A percentile compares a stretch with the other conserved stretches of the same genome.
Conservation (phyloP, 2,888 invertebrate genomes). For the Diadromus collaris region DNA sequence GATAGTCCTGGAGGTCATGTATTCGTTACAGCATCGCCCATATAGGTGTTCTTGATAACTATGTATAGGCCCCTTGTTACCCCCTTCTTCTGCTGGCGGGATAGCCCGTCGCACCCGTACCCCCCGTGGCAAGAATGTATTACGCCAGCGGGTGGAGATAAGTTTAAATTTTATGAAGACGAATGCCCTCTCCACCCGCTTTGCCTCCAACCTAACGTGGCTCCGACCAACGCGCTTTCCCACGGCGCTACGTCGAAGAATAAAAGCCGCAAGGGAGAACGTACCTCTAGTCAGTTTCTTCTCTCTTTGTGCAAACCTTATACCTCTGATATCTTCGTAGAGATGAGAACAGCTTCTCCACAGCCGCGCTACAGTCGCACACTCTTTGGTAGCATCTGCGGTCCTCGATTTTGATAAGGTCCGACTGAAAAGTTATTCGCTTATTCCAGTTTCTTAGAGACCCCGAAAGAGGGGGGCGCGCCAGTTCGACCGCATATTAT, state of each 20-base stretch:
- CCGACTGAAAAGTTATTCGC: conserved; percentile 53
- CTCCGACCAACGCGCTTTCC: conserved; percentile 29
- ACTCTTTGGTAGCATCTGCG: conserved; percentile 46
- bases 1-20: neutral
- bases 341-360: conserved; percentile 39
- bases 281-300: conserved; percentile 27
- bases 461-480: conserved; percentile 19
- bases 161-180: conserved; percentile 71
- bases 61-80: conserved; percentile 4
- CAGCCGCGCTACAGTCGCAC: conserved; percentile 15
- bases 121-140: conserved; percentile 50
- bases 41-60: conserved; percentile 8
- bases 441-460: conserved; percentile 36
- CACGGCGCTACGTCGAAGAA: conserved; percentile 45
- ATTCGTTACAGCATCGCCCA: neutral
- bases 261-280: conserved; percentile 53
- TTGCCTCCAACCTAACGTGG: conserved; percentile 38
- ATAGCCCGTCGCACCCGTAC: conserved; percentile 17
- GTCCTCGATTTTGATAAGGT: conserved; percentile 58
- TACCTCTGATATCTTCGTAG: conserved; percentile 46
- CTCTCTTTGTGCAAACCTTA: conserved; percentile 6
- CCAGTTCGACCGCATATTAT: conserved; percentile 44
- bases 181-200: conserved; percentile 60
- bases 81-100: neutral
- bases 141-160: conserved; percentile 61